Evolutionary conservation across 2,888 invertebrate species (phyloP).

Genomic region (Zhuqinia jingwanae): DNA sequence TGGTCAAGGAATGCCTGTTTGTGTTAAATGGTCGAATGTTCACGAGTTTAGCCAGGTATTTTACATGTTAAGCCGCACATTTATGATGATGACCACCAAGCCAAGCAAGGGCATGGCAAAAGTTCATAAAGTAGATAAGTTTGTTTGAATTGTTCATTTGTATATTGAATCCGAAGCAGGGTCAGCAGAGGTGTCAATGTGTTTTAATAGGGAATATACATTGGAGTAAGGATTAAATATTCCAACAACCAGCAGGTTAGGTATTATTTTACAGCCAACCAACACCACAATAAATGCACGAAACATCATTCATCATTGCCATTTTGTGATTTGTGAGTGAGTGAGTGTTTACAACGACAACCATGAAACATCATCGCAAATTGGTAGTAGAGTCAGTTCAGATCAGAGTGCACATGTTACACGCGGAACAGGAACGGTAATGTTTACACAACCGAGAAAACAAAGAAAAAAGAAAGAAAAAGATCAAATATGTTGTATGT

Average conservation of each 20-base stretch:
- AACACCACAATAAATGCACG: constrained; percentile 32
- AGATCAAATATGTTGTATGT: constrained; percentile 28
- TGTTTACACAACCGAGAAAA: constrained; percentile 45
- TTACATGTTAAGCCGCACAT: constrained; percentile 1
- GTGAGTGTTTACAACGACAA: constrained; percentile 21
- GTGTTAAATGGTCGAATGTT: background rate
- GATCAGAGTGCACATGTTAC: constrained; percentile 6
- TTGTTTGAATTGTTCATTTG: no score
- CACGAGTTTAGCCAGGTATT: background rate
- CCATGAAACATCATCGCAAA: constrained; percentile 26
- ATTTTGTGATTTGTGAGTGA: constrained; percentile 2
- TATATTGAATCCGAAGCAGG: constrained; percentile 8
- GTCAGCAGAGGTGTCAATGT: constrained; percentile 27
- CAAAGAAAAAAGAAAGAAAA: constrained; percentile 42
- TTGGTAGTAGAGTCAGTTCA: constrained; percentile 30
- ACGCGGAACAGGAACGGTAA: constrained; percentile 44
- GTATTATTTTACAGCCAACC: constrained; percentile 11
- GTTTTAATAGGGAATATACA: constrained; percentile 32
- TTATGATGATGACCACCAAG: constrained; percentile 30
- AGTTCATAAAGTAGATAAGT: background rate
- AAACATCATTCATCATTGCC: constrained; percentile 16
- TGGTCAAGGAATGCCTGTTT: constrained; percentile 54
- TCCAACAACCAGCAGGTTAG: no score
- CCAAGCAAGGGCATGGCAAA: constrained; percentile 17
- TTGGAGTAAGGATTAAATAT: background rate